phyloP scores from a whole-genome alignment of 2,888 invertebrate species.

The Endomychus coccineus region DNA sequence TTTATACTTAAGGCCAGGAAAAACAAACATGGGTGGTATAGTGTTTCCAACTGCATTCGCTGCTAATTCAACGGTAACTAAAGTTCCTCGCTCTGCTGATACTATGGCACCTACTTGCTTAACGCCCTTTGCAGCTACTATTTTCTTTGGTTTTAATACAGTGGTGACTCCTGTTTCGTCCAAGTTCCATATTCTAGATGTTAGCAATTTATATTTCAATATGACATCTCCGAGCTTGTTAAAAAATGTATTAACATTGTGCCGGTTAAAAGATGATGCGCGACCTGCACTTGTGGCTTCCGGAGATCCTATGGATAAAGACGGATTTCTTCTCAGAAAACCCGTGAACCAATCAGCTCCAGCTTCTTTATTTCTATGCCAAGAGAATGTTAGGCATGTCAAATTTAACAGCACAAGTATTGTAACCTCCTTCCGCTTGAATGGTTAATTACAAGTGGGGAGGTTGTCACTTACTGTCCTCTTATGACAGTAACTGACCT shows the following conservation, averaged over 20 bases:
- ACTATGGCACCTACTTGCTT: conserved; percentile 27
- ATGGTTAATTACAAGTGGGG: too few species aligned
- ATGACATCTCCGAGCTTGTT: conserved; percentile 2
- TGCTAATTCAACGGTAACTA: conserved; percentile 22
- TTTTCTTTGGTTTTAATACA: conserved; percentile 28
- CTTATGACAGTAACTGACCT: too few species aligned
- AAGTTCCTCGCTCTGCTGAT: conserved; percentile 20
- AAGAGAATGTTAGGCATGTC: background rate
- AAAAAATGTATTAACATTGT: conserved; percentile 9
- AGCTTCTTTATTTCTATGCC: conserved; percentile 8
- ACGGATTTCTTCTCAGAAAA: conserved; percentile 20
- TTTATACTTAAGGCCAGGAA: conserved; percentile 24
- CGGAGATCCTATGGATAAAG: conserved; percentile 21
- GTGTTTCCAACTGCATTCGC: conserved; percentile 23
- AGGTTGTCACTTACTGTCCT: too few species aligned
- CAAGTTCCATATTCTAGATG: too few species aligned
- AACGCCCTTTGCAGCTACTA: conserved; percentile 28
- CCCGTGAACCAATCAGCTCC: conserved; percentile 19
- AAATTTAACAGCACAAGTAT: conserved; percentile 7
- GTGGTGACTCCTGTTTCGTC: conserved; percentile 22
- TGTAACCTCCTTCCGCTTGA: too few species aligned
- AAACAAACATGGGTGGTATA: conserved; percentile 28
- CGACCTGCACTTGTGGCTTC: conserved; percentile 24
- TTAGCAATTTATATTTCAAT: conserved; percentile 1
- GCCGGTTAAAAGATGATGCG: conserved; percentile 11